Evolutionary conservation across 37 sponge, comb jelly and placozoan genomes (phyloP), one percentile per base, ranked within the genome.

Genomic region (Theonella swinhoei): DNA sequence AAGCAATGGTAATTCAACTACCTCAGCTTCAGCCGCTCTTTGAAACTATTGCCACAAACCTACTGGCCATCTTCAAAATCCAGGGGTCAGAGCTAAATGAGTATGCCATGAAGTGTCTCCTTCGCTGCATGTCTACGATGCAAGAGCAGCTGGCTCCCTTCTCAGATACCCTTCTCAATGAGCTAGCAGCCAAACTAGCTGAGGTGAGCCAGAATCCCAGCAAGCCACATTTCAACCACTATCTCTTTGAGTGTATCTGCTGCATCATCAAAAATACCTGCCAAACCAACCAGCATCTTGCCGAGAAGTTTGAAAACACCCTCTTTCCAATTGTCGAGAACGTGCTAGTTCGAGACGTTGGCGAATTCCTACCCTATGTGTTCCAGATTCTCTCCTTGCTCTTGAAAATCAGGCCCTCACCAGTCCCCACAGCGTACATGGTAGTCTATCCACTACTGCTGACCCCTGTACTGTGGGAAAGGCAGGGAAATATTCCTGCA

Each of bases 221-320:
- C 64, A 93, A 95, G 58, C 99, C 99, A 3, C 96, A 99, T 82
- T 99, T 99, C 75, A 99, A 99, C 81, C 99, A 99, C 73, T 99
- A 97, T 76, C 88, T 99, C 33, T 99, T 99, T 91, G 99, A 99
- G 78, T 87, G 90, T 23, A 92, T 99, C 70, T 89, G 96, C 42
- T 96, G 96, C 78, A 75, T 95, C 31, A 91, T 99, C 39, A 80
- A 90, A 4, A 70, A 71, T 58, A 80, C 87, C 3, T 94, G 97
- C 64, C 65, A 80, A 23, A 71, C 65, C 19, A 67, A 93, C 70
- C 75, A 80, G 4, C 37, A 72, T 24, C 32, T 63, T 11, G 87
- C 86, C 8, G 80, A 67, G 40, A 78, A 66, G 39, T 92, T 97
- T 39, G 99, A 99, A 78, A 58, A 59, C 0, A 77, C 80, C 34